A percentile compares a stretch with the other conserved stretches of the same genome.
Conservation (phyloP, 35 echinoderm and acorn worm species). For the Lytechinus pictus region DNA sequence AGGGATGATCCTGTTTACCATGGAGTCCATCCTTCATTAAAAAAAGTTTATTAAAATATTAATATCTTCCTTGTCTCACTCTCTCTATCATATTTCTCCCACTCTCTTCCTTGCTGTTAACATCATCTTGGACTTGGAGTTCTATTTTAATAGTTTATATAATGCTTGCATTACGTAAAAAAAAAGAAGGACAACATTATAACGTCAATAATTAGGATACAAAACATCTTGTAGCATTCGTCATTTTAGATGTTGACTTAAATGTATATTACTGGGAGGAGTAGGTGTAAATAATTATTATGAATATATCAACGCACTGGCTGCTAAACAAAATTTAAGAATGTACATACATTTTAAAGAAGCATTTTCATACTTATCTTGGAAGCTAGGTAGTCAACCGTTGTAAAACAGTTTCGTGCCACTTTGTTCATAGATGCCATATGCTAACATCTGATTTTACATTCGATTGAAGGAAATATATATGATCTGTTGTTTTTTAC, state of each 20-base stretch:
- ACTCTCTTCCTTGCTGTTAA: neutral
- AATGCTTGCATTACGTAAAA: neutral
- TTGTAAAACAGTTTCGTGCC: neutral
- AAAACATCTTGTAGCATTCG: neutral
- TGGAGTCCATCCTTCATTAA: no score
- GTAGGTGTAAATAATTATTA: neutral
- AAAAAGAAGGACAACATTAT: neutral
- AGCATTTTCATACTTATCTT: neutral
- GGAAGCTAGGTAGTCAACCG: neutral
- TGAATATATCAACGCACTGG: neutral
- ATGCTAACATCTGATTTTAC: neutral
- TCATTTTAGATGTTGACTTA: neutral
- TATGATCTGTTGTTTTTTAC: no score
- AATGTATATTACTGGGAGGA: neutral
- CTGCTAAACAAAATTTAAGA: neutral
- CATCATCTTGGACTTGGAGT: no score
- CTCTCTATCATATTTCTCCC: neutral
- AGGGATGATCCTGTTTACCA: no score
- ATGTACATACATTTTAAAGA: neutral
- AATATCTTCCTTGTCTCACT: neutral
- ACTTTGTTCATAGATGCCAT: neutral
- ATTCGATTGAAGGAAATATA: neutral
- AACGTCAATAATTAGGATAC: neutral
- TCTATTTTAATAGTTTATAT: neutral
- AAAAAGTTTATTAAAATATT: no score